These are phyloP conservation scores for Notothenia coriiceps DNA, from an alignment of 2,113 vertebrate genomes.

Conservation along the genomic window DNA sequence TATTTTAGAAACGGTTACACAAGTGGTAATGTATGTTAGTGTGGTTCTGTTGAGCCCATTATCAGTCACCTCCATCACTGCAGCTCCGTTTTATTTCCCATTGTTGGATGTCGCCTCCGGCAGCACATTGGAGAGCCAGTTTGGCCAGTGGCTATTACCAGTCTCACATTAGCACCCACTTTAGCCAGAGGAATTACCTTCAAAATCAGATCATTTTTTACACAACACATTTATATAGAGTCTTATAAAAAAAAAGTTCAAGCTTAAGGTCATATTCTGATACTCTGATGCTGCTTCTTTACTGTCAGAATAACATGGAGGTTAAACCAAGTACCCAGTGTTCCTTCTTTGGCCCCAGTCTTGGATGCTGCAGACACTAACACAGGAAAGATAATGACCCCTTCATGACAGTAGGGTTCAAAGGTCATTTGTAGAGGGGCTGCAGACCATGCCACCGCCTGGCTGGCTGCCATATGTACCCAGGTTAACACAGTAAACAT, in stretches of 20 bases:
- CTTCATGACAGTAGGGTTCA: slow-evolving; percentile 53
- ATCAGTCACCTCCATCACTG: not conserved
- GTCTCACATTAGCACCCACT: not conserved
- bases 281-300: not conserved
- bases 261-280: not conserved
- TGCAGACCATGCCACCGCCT: slow-evolving; percentile 32
- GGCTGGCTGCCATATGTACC: slow-evolving; percentile 23
- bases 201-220: not conserved
- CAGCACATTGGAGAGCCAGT: slow-evolving; percentile 39
- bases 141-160: slow-evolving; percentile 42
- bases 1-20: not conserved
- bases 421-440: slow-evolving; percentile 52
- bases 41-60: not conserved
- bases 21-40: accelerated
- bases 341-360: not conserved
- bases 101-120: slow-evolving; percentile 63
- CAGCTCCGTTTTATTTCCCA: slow-evolving; percentile 50
- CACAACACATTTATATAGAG: not conserved
- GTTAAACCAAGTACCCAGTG: not conserved
- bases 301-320: not conserved
- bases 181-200: not conserved
- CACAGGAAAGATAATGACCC: slow-evolving; percentile 29
- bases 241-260: slow-evolving; percentile 18
- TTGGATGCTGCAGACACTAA: slow-evolving; percentile 12
- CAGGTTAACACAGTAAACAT: slow-evolving; percentile 16